Base-by-base conservation (phyloP, 2,888 invertebrate species). In the Chelonus formosanus region DNA sequence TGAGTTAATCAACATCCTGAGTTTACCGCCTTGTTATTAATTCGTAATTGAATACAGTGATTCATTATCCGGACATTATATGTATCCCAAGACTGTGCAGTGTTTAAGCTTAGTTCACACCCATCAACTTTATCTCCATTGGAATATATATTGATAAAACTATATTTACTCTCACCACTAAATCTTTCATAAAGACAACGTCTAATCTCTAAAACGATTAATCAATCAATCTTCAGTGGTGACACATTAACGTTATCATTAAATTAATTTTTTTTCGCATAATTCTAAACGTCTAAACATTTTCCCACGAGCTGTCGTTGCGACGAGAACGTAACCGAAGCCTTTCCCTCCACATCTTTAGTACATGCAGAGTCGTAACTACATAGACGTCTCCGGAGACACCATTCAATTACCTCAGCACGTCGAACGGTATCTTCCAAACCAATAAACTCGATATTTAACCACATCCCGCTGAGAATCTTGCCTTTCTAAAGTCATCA, bases 21-120 rank as follows among this genome's bases (percentile, higher is more conserved):
- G 59, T 67, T 63, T 67, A 67, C 74, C 75, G 75, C 70, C 75
- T 74, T 77, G 73, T 79, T 74, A 76, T 77, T 77, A 78, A 77
- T 77, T 71, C 75, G 73, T 78, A 76, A 80, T 77, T 76, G 73
- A 78, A 78, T 72, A 74, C 70, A 75, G 73, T 72, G 71, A 78
- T 80, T 78, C 73, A 73, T 77, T 78, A 76, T 72, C 72, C 72
- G 70, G 70, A 72, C 73, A 71, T 75, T 74, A 72, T 73, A 52
- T n/a, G 20, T 20, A 70, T 72, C 73, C 74, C 71, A 70, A 69
- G 68, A 63, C 68, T 60, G 55, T 40, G 57, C 53, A 43, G 61
- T 34, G 20, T 50, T 48, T 65, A 67, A 52, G 66, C 59, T 67
- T 50, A 55, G 31, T 65, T 67, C 69, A 69, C 67, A 69, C 62